Evolutionary conservation across 2,888 invertebrate species (phyloP).

Genomic region (Gortyna flavago): DNA sequence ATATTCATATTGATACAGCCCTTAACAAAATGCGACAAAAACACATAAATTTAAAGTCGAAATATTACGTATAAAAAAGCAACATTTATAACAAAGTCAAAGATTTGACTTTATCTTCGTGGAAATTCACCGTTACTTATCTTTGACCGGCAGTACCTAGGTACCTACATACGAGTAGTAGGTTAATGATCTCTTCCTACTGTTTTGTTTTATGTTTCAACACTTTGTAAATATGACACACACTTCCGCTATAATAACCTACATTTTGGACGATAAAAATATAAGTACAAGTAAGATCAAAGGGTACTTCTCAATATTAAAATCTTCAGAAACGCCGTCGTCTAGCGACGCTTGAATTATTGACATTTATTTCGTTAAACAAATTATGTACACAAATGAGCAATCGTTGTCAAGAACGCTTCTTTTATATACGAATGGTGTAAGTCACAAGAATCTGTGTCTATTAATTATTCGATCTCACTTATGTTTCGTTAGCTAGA

Average conservation of each 20-base stretch:
- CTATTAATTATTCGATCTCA: not conserved
- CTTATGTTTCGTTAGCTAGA: too few relatives aligned
- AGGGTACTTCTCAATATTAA: slow-evolving; percentile 53
- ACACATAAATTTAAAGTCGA: too few relatives aligned
- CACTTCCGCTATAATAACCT: not conserved
- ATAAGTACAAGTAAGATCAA: slow-evolving; percentile 40
- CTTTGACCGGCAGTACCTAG: not conserved
- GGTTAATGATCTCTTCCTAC: not conserved
- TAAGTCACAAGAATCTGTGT: slow-evolving; percentile 53
- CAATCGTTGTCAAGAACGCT: slow-evolving; percentile 71
- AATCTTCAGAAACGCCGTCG: slow-evolving; percentile 52
- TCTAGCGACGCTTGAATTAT: slow-evolving; percentile 63
- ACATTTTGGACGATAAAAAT: slow-evolving; percentile 3
- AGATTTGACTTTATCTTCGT: not conserved
- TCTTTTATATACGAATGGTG: slow-evolving; percentile 53
- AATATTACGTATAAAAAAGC: too few relatives aligned
- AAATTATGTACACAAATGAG: slow-evolving; percentile 77
- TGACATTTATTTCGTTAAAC: slow-evolving; percentile 71
- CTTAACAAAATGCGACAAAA: too few relatives aligned
- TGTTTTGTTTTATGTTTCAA: not conserved
- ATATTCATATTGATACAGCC: too few relatives aligned
- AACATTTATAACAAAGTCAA: too few relatives aligned
- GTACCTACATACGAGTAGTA: not conserved
- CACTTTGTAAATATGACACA: not conserved
- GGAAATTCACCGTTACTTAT: not conserved